Conservation (phyloP, 2,797 vertebrate species). For the Protosalanx chinensis region DNA sequence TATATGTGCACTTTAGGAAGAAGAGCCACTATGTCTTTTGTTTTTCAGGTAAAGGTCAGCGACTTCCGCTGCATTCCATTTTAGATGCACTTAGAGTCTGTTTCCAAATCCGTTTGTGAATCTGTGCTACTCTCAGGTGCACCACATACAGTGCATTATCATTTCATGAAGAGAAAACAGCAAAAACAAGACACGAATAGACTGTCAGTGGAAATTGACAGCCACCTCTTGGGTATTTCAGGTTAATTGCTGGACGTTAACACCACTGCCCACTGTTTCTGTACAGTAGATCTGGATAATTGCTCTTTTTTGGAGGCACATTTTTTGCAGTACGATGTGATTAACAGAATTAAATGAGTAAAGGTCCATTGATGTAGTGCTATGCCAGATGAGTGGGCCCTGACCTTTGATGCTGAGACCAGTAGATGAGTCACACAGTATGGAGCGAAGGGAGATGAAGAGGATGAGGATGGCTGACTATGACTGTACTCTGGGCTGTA, state of each 20-base stretch:
- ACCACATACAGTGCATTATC: conserved; percentile 24
- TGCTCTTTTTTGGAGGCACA: conserved; percentile 48
- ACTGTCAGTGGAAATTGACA: conserved; percentile 39
- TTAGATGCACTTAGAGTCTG: neutral
- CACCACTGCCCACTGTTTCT: conserved; percentile 36
- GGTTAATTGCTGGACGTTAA: conserved; percentile 53
- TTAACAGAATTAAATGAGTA: conserved; percentile 63
- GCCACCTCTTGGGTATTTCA: conserved; percentile 43
- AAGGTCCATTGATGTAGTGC: conserved; percentile 57
- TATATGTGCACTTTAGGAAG: conserved; percentile 48
- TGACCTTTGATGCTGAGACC: conserved; percentile 60
- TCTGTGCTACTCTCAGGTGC: conserved; percentile 5
- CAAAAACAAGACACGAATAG: conserved; percentile 34
- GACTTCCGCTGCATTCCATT: conserved; percentile 28
- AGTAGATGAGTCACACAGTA: conserved; percentile 65
- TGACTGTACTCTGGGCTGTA: neutral
- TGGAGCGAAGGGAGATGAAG: neutral
- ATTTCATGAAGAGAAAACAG: conserved; percentile 42
- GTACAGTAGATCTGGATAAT: conserved; percentile 39
- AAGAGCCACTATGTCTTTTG: conserved; percentile 12
- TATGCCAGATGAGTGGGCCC: conserved; percentile 61
- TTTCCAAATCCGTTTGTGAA: too few species aligned
- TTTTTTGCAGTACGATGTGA: conserved; percentile 60
- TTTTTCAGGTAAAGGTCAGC: conserved; percentile 30
- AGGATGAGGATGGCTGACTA: neutral